These are phyloP conservation scores for Caenorhabditis brenneri DNA, from an alignment of 1,140 invertebrate species.

Conservation along the genomic window DNA sequence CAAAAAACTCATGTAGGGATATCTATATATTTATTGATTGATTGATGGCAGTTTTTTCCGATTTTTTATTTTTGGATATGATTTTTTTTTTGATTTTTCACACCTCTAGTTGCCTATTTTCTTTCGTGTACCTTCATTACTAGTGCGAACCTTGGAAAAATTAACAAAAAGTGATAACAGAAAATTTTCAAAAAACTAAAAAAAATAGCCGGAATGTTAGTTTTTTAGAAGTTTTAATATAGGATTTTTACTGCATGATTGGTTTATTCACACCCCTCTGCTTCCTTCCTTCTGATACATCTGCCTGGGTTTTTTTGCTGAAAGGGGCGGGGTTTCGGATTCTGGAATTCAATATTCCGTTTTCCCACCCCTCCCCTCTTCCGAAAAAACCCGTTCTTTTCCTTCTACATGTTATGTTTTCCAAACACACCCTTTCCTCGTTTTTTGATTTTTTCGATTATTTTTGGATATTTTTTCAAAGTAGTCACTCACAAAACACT, in stretches of 20 bases:
- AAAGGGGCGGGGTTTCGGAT: background rate
- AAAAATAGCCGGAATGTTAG: background rate
- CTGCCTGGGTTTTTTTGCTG: background rate
- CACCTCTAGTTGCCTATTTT: background rate
- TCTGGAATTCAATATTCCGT: background rate
- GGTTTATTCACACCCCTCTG: slow-evolving; percentile 3
- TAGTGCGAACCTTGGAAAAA: background rate
- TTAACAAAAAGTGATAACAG: background rate
- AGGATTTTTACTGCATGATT: background rate
- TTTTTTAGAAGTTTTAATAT: background rate
- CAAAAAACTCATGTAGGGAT: slow-evolving; percentile 54
- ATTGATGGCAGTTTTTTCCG: no score
- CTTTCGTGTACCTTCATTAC: background rate
- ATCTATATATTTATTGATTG: background rate
- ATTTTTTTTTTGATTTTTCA: background rate
- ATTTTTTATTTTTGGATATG: background rate
- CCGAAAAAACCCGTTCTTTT: background rate
- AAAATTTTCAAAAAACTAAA: background rate
- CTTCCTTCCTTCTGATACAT: background rate
- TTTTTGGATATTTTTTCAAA: background rate
- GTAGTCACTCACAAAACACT: background rate
- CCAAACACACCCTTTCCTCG: background rate
- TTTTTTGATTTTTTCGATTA: background rate
- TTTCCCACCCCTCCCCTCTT: background rate
- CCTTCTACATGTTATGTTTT: slow-evolving; percentile 27